Base-by-base conservation (phyloP, 2,888 invertebrate genomes). In the Euclidia mi region DNA sequence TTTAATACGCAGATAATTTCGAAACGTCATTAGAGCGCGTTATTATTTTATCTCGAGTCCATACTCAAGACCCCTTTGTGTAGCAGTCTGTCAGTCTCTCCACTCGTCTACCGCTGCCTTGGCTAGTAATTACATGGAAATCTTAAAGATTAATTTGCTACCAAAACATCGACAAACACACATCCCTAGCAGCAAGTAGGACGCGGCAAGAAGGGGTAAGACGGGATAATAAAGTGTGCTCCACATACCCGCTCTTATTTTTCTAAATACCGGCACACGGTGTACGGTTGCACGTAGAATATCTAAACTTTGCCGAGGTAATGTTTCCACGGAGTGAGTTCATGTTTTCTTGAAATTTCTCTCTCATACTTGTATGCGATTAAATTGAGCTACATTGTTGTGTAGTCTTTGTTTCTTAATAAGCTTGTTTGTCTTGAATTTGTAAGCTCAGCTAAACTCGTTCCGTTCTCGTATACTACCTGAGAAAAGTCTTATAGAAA, bases 191-290 rank as follows among this genome's bases (percentile, higher is more conserved):
- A n/a, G n/a, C 20, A 6, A 20, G 37, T 20, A 20, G 20, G 2
- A 40, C 4, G 14, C 6, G 9, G 34, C 14, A 34, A 14, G 34
- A 34, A 7, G 14, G 43, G 29, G 31, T 45, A 40, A 44, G 49
- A 32, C 14, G 32, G 11, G 40, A 64, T 65, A 77, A 76, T 77
- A 79, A 79, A 77, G 63, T 58, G 65, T 60, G 62, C 66, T 74
- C 44, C 58, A 53, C 56, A 65, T 51, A 34, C 44, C 11, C 43
- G 42, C 52, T 68, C 47, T 72, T 74, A 71, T 73, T 73, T 74
- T 66, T 70, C 67, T 71, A 75, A 76, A 75, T 63, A 60, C 47
- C 52, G 56, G 65, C 67, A 56, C 53, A 68, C 65, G 53, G 74
- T 75, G 75, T 79, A 76, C 66, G 65, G 53, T 55, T 63, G 51